Percentiles rank a stretch among this genome's conserved stretches.
Evolutionary conservation across 2,113 vertebrate genomes (phyloP).

Genomic region (Nycticryphes semicollaris): DNA sequence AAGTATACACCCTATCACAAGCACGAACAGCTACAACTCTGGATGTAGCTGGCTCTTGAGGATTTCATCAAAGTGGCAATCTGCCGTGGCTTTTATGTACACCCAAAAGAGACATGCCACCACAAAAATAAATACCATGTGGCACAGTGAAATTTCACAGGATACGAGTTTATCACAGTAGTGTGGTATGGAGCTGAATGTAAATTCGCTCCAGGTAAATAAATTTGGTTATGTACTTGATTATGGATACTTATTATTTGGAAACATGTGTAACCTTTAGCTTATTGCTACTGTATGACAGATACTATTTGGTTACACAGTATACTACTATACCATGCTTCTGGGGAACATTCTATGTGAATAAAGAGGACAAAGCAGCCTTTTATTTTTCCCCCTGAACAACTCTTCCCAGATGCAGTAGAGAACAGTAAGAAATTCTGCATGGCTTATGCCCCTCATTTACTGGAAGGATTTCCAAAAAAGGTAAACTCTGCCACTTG

Average conservation of each 20-base stretch:
- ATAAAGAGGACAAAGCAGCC: background rate
- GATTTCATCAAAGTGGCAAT: background rate
- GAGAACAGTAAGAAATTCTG: background rate
- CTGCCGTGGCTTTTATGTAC: background rate
- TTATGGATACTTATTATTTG: background rate
- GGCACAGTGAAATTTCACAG: background rate
- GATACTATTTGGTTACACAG: background rate
- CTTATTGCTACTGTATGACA: background rate
- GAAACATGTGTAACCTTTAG: background rate
- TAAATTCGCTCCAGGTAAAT: background rate
- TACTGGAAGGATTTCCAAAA: background rate
- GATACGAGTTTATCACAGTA: background rate
- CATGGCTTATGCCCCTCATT: background rate
- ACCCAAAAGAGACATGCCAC: background rate
- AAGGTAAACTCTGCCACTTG: background rate
- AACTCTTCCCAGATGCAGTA: background rate
- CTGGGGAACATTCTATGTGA: background rate
- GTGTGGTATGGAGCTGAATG: background rate
- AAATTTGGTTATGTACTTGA: background rate
- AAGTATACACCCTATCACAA: background rate
- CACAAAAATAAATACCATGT: background rate
- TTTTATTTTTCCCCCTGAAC: background rate
- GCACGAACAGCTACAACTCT: fast-evolving
- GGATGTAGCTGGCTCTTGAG: background rate
- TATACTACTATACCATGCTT: background rate